Evolutionary conservation across 64 coral and sea anemone species (phyloP), one percentile per base, ranked within the genome.

Genomic region (Montipora sp.): DNA sequence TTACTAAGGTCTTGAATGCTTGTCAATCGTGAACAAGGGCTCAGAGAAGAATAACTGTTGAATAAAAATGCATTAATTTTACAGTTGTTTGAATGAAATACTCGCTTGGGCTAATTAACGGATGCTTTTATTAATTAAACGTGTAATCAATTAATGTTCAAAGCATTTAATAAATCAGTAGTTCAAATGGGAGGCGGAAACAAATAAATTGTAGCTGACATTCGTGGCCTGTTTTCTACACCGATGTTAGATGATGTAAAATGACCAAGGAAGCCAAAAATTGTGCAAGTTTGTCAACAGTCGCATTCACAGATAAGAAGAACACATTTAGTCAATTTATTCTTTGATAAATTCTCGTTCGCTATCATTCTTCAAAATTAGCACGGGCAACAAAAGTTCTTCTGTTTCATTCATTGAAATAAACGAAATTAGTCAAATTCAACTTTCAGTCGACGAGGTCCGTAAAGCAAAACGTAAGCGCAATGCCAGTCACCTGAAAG

Each of bases 401-500:
- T 12, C 4, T 14, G 45, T 16, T 78, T n/a, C 15, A n/a, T 85
- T 46, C 50, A 19, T 23, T 9, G 19, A 19, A 12, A 18, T 72
- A 21, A 7, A 0, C 47, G 65, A 14, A 8, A 48, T 85, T 0
- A 85, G 18, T 85, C 65, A 85, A 71, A 61, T 22, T 71, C 82
- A 49, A 85, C 82, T 89, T 95, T 90, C 24, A 95, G 90, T 46
- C 73, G 79, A 88, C 94, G 87, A 75, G 94, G 89, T 58, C 83
- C 89, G 76, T 95, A 95, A 44, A 95, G 81, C n/a, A 95, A 43
- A 48, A 95, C 94, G 81, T 95, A 95, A n/a, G 94, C 94, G 76
- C 94, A 95, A 77, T 95, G 94, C 94, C 94, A 95, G 61, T 95
- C 94, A 88, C 94, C 94, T 95, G 22, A 68, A 20, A 73, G 58